phyloP scores from a whole-genome alignment of 2,113 vertebrate genomes.

The Neomonachus schauinslandi region DNA sequence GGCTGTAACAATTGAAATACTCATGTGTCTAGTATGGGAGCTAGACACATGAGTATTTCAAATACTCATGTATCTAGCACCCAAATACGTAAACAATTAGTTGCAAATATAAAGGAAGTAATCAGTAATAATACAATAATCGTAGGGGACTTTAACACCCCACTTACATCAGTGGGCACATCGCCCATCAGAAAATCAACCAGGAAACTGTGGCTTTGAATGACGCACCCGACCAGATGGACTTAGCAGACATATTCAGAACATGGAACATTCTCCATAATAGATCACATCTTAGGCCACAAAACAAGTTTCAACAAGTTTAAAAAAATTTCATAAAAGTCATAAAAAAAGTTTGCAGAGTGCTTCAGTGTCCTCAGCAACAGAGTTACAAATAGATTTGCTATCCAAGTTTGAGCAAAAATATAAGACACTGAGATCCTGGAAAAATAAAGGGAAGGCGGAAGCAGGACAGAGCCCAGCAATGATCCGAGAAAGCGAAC shows the following conservation, averaged over 20 bases:
- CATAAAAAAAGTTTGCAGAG: neutral
- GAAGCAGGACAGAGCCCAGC: neutral
- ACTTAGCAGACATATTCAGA: neutral
- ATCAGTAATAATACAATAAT: too few species aligned
- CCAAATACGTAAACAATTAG: neutral
- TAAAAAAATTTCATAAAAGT: neutral
- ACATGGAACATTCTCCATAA: neutral
- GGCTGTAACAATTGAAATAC: neutral
- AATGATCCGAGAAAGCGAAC: accelerated
- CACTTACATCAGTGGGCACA: neutral
- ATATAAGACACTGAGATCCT: neutral
- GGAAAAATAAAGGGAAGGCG: neutral
- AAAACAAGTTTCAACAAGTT: neutral
- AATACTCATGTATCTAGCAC: neutral
- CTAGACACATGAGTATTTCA: too few species aligned
- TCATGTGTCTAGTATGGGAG: too few species aligned
- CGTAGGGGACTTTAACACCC: neutral
- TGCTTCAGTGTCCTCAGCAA: accelerated
- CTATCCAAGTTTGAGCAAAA: neutral
- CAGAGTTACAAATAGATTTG: neutral
- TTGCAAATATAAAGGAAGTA: neutral
- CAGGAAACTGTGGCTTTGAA: neutral
- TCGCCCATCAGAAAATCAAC: neutral
- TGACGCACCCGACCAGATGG: neutral
- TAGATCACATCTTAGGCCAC: neutral